These are phyloP conservation scores for Aspidiotus rigidus DNA, from an alignment of 2,888 invertebrate genomes.

Conservation along the genomic window DNA sequence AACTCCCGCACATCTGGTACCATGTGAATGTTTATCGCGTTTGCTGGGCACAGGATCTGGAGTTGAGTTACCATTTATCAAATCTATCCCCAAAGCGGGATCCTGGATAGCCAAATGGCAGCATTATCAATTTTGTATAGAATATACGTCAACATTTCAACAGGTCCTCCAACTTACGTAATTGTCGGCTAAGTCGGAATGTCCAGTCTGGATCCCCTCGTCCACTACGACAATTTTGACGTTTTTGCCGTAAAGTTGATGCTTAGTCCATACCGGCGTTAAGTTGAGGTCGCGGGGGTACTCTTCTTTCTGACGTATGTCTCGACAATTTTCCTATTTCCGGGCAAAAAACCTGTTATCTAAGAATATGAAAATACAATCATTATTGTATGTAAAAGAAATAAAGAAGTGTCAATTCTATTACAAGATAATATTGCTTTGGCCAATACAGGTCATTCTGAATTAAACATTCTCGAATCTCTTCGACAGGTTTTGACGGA, in stretches of 20 bases:
- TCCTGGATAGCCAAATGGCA: not conserved
- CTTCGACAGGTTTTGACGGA: too few species aligned
- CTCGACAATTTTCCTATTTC: too few species aligned
- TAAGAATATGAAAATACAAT: too few species aligned
- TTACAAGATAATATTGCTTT: too few species aligned
- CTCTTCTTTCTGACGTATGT: too few species aligned
- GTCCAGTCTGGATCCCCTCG: not conserved
- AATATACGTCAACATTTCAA: not conserved
- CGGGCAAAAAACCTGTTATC: too few species aligned
- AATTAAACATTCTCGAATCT: too few species aligned
- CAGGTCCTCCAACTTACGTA: not conserved
- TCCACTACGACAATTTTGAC: slow-evolving; percentile 2
- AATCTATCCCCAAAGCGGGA: not conserved
- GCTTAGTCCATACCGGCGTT: not conserved
- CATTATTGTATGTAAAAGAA: too few species aligned
- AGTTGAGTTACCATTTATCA: not conserved
- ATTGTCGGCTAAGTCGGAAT: not conserved
- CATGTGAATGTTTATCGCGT: slow-evolving; percentile 57
- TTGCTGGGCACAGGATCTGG: not conserved
- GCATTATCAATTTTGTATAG: not conserved
- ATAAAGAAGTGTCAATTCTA: too few species aligned
- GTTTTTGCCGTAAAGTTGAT: not conserved
- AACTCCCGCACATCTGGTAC: slow-evolving; percentile 87
- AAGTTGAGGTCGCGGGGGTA: not conserved
- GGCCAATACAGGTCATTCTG: too few species aligned